Conservation (phyloP, 2,113 vertebrate species). For the Pogona vitticeps region DNA sequence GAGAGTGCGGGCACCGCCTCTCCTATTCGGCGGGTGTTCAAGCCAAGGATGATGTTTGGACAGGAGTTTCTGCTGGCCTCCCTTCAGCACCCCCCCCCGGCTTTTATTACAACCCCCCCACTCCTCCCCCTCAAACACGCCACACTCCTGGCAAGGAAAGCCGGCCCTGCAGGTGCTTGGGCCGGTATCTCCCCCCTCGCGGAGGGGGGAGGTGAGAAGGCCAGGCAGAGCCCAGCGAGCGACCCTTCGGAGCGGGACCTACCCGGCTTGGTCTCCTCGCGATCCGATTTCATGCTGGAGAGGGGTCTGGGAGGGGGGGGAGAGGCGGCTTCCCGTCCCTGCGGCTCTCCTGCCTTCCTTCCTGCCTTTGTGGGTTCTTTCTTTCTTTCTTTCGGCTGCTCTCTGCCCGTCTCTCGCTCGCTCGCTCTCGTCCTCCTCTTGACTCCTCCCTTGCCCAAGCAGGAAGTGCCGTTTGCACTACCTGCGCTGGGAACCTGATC, state of each 20-base stretch:
- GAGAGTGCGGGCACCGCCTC: no score
- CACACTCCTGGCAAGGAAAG: no score
- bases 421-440: not conserved
- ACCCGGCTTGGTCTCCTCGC: conserved; percentile 78
- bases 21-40: no score
- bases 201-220: not conserved
- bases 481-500: conserved; percentile 73
- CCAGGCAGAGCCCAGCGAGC: not conserved
- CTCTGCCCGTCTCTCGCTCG: not conserved
- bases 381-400: no score
- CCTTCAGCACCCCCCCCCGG: no score
- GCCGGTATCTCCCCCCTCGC: no score
- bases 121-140: no score
- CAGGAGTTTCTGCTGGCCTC: no score
- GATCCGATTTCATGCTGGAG: conserved; percentile 73
- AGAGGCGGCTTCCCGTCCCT: not conserved
- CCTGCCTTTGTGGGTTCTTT: not conserved
- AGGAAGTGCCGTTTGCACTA: conserved; percentile 65
- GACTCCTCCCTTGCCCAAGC: conserved; percentile 51
- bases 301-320: not conserved
- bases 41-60: no score
- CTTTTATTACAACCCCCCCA: no score
- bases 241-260: conserved; percentile 42
- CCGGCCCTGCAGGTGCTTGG: no score
- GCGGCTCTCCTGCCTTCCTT: not conserved